Evolutionary conservation across 2,888 invertebrate genomes (phyloP), one percentile per base, ranked within the genome.

Genomic region (Silvanus unidentatus): DNA sequence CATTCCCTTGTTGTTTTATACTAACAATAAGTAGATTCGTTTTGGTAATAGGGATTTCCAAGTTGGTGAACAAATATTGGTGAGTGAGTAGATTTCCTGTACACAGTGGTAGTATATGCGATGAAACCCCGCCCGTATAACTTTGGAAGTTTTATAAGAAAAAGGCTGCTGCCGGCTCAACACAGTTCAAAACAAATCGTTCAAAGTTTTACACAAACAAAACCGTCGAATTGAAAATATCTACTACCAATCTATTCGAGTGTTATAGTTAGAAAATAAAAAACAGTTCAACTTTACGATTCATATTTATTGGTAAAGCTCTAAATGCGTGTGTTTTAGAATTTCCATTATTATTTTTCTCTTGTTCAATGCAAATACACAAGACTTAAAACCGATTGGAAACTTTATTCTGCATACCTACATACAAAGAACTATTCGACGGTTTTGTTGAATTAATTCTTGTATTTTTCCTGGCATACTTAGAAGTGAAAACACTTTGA

Each of bases 181-280:
- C 53, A 51, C 52, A 56, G 56, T 55, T 55, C 52, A 57, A 63
- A 65, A 64, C 63, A 65, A 64, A 64, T 65, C 62, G 63, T 58
- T 59, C 46, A 56, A 65, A 61, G 56, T 65, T 64, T 57, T 59
- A 51, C 56, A 59, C 62, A 62, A 64, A 64, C 62, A 64, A 59
- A 62, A 61, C 57, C 59, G 60, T 61, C 54, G 55, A 54, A 56
- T 60, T 58, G 61, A 51, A 59, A 62, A 60, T 61, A 61, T 60
- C 59, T 53, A 54, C 55, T 52, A 52, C 49, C 59, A 47, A 53
- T 55, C 51, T 55, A 53, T 54, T 44, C 49, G 49, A 49, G 55
- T 50, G 57, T 59, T 59, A 57, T 54, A 51, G 55, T 50, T 52
- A 42, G 36, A 47, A 46, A 55, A 53, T 55, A 51, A 55, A 52